Evolutionary conservation across 2,113 vertebrate genomes (phyloP), one percentile per base, ranked within the genome.

Genomic region (Pangasianodon gigas): DNA sequence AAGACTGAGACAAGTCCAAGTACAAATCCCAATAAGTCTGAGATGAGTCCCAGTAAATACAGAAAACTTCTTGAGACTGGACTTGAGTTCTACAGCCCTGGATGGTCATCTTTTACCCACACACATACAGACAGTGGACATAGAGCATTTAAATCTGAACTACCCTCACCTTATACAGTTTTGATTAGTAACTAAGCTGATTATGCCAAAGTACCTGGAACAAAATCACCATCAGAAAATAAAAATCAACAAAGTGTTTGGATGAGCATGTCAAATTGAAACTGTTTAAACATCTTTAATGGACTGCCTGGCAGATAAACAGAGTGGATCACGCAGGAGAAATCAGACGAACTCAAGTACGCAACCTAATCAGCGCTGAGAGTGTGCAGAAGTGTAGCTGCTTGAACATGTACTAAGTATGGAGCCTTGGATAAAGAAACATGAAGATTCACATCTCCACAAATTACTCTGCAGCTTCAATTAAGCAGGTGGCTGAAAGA

Each of bases 391-490:
- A 37, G 29, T 90, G 52, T 71, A 86, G 83, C 84, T 87, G 84
- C 93, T 93, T 69, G 87, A 94, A 93, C 60, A 62, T 75, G 60
- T 92, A 85, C 75, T 0, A 94, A 95, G 92, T 92, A 88, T 65
- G 87, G 84, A 92, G 90, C 94, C 92, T 93, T 93, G 92, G 93
- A 90, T 44, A 10, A 44, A 75, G 19, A 75, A 75, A 44, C 18
- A 75, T n/a, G 67, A 86, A 90, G 75, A 93, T 93, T 94, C 93
- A 19, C 51, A 94, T 90, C 51, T 77, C 79, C 89, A 89, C 93
- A 94, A 93, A 94, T 95, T 94, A 95, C 92, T 93, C 60, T 0
- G 71, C 88, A 37, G 92, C 94, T 93, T 94, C 93, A 95, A 95
- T 95, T 94, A 95, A 95, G 94, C 92, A 93, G 91, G 87, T 65